Conservation (phyloP, 2,113 vertebrate species). For the Origma solitaria region DNA sequence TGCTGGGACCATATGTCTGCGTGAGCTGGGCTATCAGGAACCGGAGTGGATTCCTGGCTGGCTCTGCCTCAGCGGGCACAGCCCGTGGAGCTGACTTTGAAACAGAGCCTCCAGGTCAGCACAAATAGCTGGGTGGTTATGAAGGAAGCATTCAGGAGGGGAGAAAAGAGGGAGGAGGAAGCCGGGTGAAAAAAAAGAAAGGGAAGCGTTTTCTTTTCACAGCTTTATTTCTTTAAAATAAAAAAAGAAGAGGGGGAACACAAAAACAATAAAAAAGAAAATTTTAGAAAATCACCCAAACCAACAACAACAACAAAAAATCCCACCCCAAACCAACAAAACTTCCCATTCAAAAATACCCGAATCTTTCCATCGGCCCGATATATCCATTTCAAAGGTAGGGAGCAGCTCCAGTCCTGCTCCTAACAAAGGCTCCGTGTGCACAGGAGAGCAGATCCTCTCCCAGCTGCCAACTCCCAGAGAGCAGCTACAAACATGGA, state of each 20-base stretch:
- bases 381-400: background rate
- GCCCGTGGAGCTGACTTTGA: background rate
- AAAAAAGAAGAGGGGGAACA: accelerated
- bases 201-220: background rate
- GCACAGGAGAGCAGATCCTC: background rate
- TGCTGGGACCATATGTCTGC: conserved; percentile 33
- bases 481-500: background rate
- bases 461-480: background rate
- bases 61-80: background rate
- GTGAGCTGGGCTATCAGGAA: background rate
- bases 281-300: background rate
- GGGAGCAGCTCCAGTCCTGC: background rate
- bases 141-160: background rate
- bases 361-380: background rate
- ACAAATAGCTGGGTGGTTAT: background rate
- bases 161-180: background rate
- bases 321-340: background rate
- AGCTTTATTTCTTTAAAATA: background rate
- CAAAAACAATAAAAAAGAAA: accelerated
- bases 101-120: background rate
- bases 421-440: background rate
- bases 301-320: background rate
- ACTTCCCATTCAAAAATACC: background rate
- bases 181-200: background rate
- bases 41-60: background rate